Percentiles rank a stretch among this genome's conserved stretches.
These are phyloP conservation scores for Antheraea assamensis DNA, from an alignment of 2,888 invertebrate species.

Conservation along the genomic window DNA sequence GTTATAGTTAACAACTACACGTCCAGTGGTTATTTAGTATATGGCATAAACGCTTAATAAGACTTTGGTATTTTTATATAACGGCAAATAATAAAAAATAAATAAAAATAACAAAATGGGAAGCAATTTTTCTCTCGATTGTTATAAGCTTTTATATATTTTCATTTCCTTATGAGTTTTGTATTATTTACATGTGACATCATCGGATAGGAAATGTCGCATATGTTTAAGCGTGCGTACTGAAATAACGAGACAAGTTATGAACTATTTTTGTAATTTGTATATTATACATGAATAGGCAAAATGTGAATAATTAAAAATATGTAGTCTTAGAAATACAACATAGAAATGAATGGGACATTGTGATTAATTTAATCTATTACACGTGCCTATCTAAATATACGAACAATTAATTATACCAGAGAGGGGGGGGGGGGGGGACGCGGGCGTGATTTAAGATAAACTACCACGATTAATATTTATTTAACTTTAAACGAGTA, in stretches of 20 bases:
- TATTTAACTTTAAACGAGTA: conserved; percentile 44
- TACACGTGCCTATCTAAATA: conserved; percentile 57
- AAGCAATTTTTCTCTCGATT: not conserved
- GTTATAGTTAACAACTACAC: not conserved
- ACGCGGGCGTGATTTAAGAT: conserved; percentile 23
- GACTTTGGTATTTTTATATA: not conserved
- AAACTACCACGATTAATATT: conserved; percentile 31
- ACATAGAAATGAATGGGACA: conserved; percentile 57
- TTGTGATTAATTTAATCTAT: conserved; percentile 58
- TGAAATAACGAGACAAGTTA: conserved; percentile 55
- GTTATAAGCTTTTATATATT: not conserved
- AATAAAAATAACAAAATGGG: not conserved
- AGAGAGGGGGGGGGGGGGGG: conserved; percentile 25
- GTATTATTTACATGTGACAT: not conserved
- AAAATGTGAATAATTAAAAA: conserved; percentile 79
- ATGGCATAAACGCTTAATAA: not conserved
- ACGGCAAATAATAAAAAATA: not conserved
- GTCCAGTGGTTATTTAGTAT: not conserved
- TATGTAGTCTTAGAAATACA: conserved; percentile 71
- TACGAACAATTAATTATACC: conserved; percentile 39
- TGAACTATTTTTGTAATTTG: conserved; percentile 71
- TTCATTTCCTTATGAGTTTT: not conserved
- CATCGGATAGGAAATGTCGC: not conserved
- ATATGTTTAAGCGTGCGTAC: not conserved
- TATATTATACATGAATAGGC: conserved; percentile 80